Evolutionary conservation across 2,888 invertebrate species (phyloP).

Genomic region (Xiphydria camelus): DNA sequence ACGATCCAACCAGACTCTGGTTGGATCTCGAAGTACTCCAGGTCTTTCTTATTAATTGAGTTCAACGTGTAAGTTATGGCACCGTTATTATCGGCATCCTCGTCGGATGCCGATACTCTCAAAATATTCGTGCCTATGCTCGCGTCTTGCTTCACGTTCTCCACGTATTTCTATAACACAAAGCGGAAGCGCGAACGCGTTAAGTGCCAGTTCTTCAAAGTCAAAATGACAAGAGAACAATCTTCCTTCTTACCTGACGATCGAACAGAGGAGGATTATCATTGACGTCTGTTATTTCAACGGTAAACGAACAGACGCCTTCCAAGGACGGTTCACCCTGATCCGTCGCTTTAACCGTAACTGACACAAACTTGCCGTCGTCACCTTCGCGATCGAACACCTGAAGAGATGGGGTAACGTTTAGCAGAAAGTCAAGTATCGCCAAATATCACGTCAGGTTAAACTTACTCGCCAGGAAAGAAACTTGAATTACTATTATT

Average conservation of each 20-base stretch:
- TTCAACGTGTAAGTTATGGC: slow-evolving; percentile 90
- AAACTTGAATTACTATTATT: too few relatives aligned
- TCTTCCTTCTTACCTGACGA: slow-evolving; percentile 73
- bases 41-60: slow-evolving; percentile 78
- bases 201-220: slow-evolving; percentile 1
- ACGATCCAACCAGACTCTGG: slow-evolving; percentile 97
- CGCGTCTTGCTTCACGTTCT: slow-evolving; percentile 95
- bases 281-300: slow-evolving; percentile 96
- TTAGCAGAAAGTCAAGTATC: too few relatives aligned
- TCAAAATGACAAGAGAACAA: slow-evolving; percentile 1
- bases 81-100: slow-evolving; percentile 96
- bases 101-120: slow-evolving; percentile 93
- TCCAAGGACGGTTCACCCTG: slow-evolving; percentile 97
- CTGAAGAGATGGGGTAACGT: slow-evolving; percentile 45
- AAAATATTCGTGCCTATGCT: slow-evolving; percentile 93
- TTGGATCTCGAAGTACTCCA: slow-evolving; percentile 96
- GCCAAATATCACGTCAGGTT: too few relatives aligned
- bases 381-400: slow-evolving; percentile 97
- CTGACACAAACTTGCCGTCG: slow-evolving; percentile 93
- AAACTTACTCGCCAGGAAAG: too few relatives aligned
- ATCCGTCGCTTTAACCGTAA: slow-evolving; percentile 97
- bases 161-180: slow-evolving; percentile 93
- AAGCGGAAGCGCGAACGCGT: slow-evolving; percentile 33
- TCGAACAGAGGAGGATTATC: slow-evolving; percentile 96
- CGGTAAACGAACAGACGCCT: slow-evolving; percentile 97